Conservation (phyloP, 1,140 invertebrate genomes). For the Lasioglossum baleicum region DNA sequence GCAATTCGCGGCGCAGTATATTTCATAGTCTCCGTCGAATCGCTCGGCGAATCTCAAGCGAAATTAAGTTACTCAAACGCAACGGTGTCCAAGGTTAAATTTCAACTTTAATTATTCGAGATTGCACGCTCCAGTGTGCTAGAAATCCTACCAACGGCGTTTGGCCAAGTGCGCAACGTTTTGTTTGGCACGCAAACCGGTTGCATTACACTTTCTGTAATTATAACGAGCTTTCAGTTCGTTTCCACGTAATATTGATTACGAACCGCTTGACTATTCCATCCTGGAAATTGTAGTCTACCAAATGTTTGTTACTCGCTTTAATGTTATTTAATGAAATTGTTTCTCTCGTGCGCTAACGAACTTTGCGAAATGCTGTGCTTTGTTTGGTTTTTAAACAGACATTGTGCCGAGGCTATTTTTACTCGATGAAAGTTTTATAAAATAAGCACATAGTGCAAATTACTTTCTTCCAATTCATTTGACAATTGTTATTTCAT, state of each 20-base stretch:
- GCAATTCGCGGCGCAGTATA: neutral
- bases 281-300: too few relatives aligned
- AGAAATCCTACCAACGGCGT: conserved; percentile 18
- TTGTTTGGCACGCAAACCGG: neutral
- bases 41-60: conserved; percentile 3
- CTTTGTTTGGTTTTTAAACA: too few relatives aligned
- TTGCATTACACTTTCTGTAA: conserved; percentile 17
- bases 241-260: conserved; percentile 42
- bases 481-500: too few relatives aligned
- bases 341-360: too few relatives aligned
- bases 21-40: neutral
- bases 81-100: conserved; percentile 24
- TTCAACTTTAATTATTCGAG: conserved; percentile 39
- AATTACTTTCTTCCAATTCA: too few relatives aligned
- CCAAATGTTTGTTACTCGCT: too few relatives aligned
- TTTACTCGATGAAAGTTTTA: too few relatives aligned
- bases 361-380: too few relatives aligned
- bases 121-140: conserved; percentile 26
- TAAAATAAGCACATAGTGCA: too few relatives aligned
- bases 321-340: too few relatives aligned
- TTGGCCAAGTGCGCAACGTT: neutral
- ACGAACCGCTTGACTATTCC: neutral
- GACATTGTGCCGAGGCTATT: too few relatives aligned
- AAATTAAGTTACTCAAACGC: conserved; percentile 31
- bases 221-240: conserved; percentile 47